Conservation (phyloP, 2,797 vertebrate genomes). For the Cuculus canorus region DNA sequence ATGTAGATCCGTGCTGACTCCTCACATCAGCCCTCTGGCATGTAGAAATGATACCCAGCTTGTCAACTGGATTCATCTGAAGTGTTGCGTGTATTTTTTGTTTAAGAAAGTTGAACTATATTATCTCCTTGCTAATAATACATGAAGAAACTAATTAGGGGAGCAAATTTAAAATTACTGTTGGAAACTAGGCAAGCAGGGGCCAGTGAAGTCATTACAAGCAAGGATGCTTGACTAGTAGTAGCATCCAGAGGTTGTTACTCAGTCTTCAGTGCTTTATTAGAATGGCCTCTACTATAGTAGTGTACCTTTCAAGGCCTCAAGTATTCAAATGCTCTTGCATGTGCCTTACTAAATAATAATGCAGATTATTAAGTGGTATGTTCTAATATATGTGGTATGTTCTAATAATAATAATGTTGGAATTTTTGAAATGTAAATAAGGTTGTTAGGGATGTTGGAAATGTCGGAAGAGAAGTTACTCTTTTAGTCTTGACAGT, state of each 20-base stretch:
- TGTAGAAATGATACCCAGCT: neutral
- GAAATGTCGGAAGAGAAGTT: neutral
- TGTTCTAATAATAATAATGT: neutral
- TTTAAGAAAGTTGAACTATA: neutral
- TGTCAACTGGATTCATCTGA: neutral
- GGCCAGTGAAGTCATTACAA: neutral
- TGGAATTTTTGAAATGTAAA: neutral
- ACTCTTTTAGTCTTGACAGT: neutral
- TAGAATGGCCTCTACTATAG: neutral
- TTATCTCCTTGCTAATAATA: neutral
- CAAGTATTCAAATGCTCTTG: neutral
- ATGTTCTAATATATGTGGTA: neutral
- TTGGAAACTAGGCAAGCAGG: neutral
- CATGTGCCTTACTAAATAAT: neutral
- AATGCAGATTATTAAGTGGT: neutral
- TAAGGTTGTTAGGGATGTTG: neutral
- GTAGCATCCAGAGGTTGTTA: neutral
- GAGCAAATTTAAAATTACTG: neutral
- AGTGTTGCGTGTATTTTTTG: neutral
- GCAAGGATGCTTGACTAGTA: neutral
- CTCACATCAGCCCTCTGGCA: rapidly evolving
- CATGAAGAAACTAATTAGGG: neutral
- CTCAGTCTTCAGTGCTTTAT: neutral
- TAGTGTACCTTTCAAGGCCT: neutral
- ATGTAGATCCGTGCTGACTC: neutral